phyloP scores from a whole-genome alignment of 2,113 vertebrate species.

The Sminthopsis crassicaudata region DNA sequence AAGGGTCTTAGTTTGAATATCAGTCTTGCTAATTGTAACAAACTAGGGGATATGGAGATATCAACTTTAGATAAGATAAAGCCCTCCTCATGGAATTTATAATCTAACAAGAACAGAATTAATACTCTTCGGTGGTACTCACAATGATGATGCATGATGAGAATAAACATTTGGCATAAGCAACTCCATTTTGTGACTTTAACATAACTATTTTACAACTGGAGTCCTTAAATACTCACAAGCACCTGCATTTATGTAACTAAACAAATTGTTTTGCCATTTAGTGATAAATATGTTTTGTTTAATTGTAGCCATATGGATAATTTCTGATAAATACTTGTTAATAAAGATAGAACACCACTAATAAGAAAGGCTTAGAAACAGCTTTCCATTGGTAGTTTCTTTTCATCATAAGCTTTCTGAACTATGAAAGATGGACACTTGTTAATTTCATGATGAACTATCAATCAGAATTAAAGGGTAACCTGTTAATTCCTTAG shows the following conservation, averaged over 20 bases:
- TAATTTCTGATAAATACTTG: background rate
- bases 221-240: background rate
- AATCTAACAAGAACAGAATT: too few species aligned
- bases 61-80: background rate
- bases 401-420: background rate
- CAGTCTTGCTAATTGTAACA: background rate
- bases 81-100: background rate
- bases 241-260: background rate
- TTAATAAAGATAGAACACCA: background rate
- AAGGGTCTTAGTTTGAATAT: background rate
- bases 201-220: background rate
- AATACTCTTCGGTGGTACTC: too few species aligned
- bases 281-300: background rate
- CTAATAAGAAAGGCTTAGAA: background rate
- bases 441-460: background rate
- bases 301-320: background rate
- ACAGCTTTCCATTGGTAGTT: background rate
- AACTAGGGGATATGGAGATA: background rate
- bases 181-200: background rate
- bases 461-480: background rate
- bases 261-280: background rate
- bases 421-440: background rate
- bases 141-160: background rate
- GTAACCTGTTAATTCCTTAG: accelerated
- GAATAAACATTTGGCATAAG: background rate